phyloP scores from a whole-genome alignment of 2,888 invertebrate genomes.

The Melitaea athalia region DNA sequence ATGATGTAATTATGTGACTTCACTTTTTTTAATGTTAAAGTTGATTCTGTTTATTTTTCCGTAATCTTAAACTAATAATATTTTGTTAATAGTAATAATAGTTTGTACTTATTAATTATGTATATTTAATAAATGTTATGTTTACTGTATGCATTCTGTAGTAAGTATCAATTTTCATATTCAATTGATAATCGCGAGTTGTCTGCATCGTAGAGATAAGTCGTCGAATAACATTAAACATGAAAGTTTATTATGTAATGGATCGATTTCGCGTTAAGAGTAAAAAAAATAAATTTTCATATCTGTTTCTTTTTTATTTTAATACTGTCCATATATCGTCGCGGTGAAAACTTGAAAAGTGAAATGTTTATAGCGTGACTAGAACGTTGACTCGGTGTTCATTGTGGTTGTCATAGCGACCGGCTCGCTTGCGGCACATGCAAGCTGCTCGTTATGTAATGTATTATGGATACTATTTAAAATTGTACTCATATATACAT shows the following conservation, averaged over 20 bases:
- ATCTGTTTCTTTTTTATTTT: slow-evolving; percentile 23
- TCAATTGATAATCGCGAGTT: slow-evolving; percentile 18
- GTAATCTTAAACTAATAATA: too few relatives aligned
- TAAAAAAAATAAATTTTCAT: slow-evolving; percentile 24
- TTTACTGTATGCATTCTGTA: neutral
- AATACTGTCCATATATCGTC: slow-evolving; percentile 15
- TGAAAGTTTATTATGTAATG: slow-evolving; percentile 33
- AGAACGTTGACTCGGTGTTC: slow-evolving; percentile 46
- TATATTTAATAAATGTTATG: too few relatives aligned
- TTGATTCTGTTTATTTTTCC: too few relatives aligned
- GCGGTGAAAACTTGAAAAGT: slow-evolving; percentile 45
- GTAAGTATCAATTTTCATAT: neutral
- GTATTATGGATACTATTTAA: slow-evolving; percentile 3
- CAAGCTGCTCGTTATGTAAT: slow-evolving; percentile 31
- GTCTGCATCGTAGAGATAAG: neutral
- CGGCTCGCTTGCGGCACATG: slow-evolving; percentile 26
- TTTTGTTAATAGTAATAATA: too few relatives aligned
- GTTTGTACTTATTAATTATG: too few relatives aligned
- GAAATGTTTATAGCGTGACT: slow-evolving; percentile 45
- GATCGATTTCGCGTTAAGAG: slow-evolving; percentile 23
- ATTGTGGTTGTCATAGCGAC: slow-evolving; percentile 45
- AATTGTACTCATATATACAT: neutral
- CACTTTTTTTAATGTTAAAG: too few relatives aligned
- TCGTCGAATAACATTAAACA: slow-evolving; percentile 16
- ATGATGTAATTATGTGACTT: too few relatives aligned